Base-by-base conservation (phyloP, 2,888 invertebrate species). In the Habroteleia sp. region DNA sequence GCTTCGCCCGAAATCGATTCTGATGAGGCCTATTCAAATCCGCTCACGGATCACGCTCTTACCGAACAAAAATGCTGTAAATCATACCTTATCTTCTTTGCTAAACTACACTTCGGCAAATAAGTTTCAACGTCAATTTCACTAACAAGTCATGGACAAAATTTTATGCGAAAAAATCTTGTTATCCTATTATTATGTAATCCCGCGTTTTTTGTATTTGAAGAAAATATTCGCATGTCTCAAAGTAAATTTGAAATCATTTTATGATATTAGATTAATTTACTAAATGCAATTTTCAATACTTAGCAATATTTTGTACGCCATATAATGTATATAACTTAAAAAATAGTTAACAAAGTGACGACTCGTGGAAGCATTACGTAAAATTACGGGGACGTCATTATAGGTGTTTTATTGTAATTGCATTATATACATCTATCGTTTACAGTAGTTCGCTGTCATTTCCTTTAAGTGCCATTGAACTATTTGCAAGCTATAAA, bases 1-100 rank as follows among this genome's bases (percentile, higher is more conserved):
- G 63, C 62, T 39, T 50, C 11, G 62, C 41, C 71, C 69, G 58
- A 63, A 74, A 77, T 76, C 68, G 58, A 72, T 68, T 68, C 58
- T 44, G 60, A 68, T 68, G 62, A 44, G 23, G 41, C 50, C 66
- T 56, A 71, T 54, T 75, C 50, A 58, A 65, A 69, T 71, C 46
- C 58, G 52, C 41, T 52, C 41, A 13, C 31, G 50, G 35, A 48
- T 50, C 20, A 63, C 63, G 50, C 50, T 29, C 11, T 37, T 11
- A 20, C 16, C 23, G 29, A 3, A 16, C 41, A 63, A 46, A 41
- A 41, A 31, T 63, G 11, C 31, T 39, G 52, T 52, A 33, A 63
- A 63, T 63, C 50, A 50, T 50, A 50, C 25, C 33, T 63, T 50
- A 63, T 42, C 39, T 50, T 41, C 20, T 35, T 56, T 42, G 42